Base-by-base conservation (phyloP, 1,140 invertebrate genomes). In the Megalonaias nervosa region DNA sequence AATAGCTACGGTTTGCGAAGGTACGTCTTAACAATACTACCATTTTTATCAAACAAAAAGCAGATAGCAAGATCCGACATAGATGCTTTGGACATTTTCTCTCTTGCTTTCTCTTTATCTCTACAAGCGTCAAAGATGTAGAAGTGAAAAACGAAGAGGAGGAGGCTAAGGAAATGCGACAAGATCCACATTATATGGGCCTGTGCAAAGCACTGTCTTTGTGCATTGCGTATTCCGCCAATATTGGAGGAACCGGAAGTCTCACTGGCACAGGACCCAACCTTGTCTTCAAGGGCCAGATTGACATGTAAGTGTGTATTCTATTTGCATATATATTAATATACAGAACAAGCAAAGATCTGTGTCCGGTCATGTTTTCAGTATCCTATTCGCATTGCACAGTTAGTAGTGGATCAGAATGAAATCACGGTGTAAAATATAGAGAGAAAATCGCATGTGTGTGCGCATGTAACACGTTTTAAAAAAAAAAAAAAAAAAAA, bases 201-300 rank as follows among this genome's bases (percentile, higher is more conserved):
- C 68, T 89, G 67, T 84, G 87, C 73, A 89, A 90, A 68, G 88
- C 84, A 23, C 66, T 90, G 72, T 86, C 84, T 23, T 86, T 97
- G 73, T 93, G 93, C 13, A 94, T 96, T 38, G 95, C 95, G 2
- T 97, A 97, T 86, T 93, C 96, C 0, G 94, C 96, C 11, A 93
- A 93, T 77, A 89, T 96, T 56, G 97, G 97, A 6, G 97, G 97
- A 11, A 95, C 94, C 64, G 95, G 95, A 0, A 96, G 95, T 1
- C 90, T 98, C 2, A 96, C 97, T 4, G 97, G 97, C 9, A 97
- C 96, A 1, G 95, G 94, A 11, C 96, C 96, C 31, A 98, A 98
- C 91, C 92, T 97, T 16, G 95, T 96, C 1, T 94, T 97, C 80
- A 85, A 84, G 61, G 85, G 80, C 66, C 82, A 84, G 15, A 65